phyloP scores from a whole-genome alignment of 2,888 invertebrate genomes.

The Cheilosia urbana region DNA sequence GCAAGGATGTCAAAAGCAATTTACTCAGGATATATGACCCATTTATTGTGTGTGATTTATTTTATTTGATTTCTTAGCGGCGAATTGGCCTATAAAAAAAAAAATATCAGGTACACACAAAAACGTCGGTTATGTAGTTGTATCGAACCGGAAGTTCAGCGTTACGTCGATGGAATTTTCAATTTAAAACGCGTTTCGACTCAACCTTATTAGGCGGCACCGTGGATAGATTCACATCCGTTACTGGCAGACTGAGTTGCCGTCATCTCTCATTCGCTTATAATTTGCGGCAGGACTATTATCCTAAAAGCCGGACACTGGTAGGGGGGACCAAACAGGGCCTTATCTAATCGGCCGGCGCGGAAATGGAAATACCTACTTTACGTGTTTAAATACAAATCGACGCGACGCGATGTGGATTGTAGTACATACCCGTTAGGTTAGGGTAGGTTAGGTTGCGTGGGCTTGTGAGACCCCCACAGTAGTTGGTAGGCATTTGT shows the following conservation, averaged over 20 bases:
- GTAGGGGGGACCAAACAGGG: constrained; percentile 35
- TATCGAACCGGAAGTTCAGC: constrained; percentile 24
- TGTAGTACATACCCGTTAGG: background rate
- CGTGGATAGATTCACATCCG: background rate
- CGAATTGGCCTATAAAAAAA: constrained; percentile 30
- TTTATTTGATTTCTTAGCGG: constrained; percentile 62
- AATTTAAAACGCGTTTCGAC: constrained; percentile 48
- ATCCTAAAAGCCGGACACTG: constrained; percentile 24
- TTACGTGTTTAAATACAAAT: constrained; percentile 8
- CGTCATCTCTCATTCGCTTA: constrained; percentile 12
- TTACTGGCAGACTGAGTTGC: background rate
- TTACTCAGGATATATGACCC: constrained; percentile 58
- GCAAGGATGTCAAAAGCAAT: constrained; percentile 68
- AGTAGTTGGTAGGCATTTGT: no score
- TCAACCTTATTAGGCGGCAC: background rate
- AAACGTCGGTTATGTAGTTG: background rate
- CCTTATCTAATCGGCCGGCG: constrained; percentile 58
- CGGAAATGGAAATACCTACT: constrained; percentile 68
- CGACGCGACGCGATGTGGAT: constrained; percentile 32
- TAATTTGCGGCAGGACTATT: constrained; percentile 14
- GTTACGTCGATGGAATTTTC: constrained; percentile 54
- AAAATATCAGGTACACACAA: constrained; percentile 1
- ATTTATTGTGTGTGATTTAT: constrained; percentile 73
- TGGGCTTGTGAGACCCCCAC: no score
- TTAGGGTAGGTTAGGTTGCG: no score